These are phyloP conservation scores for Ennomos erosarius DNA, from an alignment of 2,888 invertebrate species.

Conservation along the genomic window DNA sequence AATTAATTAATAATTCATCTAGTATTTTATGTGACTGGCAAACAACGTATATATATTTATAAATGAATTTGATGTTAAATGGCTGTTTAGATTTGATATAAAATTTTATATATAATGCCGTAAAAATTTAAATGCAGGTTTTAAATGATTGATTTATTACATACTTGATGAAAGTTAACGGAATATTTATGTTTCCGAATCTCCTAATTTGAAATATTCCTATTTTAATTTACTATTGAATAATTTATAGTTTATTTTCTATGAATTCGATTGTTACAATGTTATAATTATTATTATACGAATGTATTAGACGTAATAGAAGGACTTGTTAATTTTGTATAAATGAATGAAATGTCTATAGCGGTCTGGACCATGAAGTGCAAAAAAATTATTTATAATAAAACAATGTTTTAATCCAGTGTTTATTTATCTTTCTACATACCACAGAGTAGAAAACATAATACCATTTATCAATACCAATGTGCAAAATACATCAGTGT, in stretches of 20 bases:
- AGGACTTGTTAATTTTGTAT: conserved; percentile 17
- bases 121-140: background rate
- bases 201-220: conserved; percentile 14
- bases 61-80: conserved; percentile 4
- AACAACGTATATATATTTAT: background rate
- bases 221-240: conserved; percentile 9
- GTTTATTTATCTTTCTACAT: background rate
- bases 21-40: conserved; percentile 3
- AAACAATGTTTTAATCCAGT: background rate
- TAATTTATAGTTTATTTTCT: conserved; percentile 7
- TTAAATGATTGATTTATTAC: background rate
- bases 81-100: background rate
- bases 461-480: too few relatives aligned
- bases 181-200: conserved; percentile 10
- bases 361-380: conserved; percentile 14
- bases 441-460: background rate
- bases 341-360: conserved; percentile 6
- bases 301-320: conserved; percentile 7
- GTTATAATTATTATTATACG: conserved; percentile 3
- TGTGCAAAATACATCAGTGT: too few relatives aligned
- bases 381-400: conserved; percentile 6
- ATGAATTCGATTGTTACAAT: conserved; percentile 13
- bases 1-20: background rate
- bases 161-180: conserved; percentile 10
- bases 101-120: background rate